phyloP scores from a whole-genome alignment of 2,113 vertebrate genomes.

The Camarhynchus parvulus region DNA sequence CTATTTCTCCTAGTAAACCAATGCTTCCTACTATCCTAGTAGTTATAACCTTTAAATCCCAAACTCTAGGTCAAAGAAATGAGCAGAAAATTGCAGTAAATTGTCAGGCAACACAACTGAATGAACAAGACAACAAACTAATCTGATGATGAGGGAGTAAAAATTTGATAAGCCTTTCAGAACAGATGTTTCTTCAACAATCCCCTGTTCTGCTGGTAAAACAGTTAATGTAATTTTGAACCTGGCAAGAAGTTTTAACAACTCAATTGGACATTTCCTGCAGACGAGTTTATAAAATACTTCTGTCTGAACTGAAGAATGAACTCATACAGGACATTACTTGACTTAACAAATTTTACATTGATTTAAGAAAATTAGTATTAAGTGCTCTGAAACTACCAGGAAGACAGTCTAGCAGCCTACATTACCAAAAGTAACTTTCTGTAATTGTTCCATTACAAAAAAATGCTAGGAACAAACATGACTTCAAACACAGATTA shows the following conservation, averaged over 20 bases:
- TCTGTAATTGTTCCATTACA: not conserved
- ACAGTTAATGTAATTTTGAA: not conserved
- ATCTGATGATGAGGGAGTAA: not conserved
- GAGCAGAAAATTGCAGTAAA: not conserved
- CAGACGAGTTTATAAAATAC: not conserved
- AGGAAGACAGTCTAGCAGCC: not conserved
- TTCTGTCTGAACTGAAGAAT: not conserved
- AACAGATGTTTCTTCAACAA: conserved; percentile 3
- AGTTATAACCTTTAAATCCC: not conserved
- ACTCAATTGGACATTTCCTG: not conserved
- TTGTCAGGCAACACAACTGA: not conserved
- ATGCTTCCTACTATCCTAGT: not conserved
- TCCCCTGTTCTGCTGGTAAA: not conserved
- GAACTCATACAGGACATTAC: not conserved
- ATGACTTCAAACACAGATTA: not conserved
- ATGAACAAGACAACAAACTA: not conserved
- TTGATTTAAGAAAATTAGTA: not conserved
- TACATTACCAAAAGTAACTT: not conserved
- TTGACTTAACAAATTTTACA: not conserved
- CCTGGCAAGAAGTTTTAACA: not conserved
- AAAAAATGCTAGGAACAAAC: not conserved
- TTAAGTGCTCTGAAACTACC: not conserved
- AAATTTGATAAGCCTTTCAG: not conserved
- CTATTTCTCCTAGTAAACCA: not conserved
- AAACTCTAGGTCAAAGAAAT: not conserved